These are phyloP conservation scores for Calyptomena viridis DNA, from an alignment of 2,113 vertebrate species.

Conservation along the genomic window DNA sequence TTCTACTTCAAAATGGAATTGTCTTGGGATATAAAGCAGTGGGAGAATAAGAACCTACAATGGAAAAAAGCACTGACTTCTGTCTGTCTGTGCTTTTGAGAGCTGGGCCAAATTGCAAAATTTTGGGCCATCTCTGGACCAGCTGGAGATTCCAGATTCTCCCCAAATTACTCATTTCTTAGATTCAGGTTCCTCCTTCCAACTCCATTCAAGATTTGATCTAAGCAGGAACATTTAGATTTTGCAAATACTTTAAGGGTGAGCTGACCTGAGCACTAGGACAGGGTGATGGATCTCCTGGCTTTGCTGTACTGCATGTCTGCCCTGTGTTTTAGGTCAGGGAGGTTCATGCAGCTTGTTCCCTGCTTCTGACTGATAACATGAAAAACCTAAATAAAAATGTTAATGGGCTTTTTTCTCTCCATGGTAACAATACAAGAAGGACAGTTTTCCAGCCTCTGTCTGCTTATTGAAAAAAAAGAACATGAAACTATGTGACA, in stretches of 20 bases:
- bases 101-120: neutral
- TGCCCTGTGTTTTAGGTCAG: neutral
- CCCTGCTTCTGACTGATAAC: neutral
- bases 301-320: neutral
- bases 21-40: neutral
- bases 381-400: constrained; percentile 3
- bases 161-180: neutral
- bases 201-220: neutral
- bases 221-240: neutral
- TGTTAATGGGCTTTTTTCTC: neutral
- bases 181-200: neutral
- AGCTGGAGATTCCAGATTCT: neutral
- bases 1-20: neutral
- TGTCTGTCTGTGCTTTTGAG: neutral
- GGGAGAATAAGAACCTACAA: neutral
- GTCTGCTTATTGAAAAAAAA: neutral
- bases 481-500: neutral
- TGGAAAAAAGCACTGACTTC: neutral
- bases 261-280: neutral
- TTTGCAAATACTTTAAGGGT: neutral
- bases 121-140: neutral
- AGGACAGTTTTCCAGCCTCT: neutral
- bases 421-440: constrained; percentile 19
- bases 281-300: neutral
- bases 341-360: neutral